phyloP scores from a whole-genome alignment of 2,797 vertebrate genomes.

The Huso huso region DNA sequence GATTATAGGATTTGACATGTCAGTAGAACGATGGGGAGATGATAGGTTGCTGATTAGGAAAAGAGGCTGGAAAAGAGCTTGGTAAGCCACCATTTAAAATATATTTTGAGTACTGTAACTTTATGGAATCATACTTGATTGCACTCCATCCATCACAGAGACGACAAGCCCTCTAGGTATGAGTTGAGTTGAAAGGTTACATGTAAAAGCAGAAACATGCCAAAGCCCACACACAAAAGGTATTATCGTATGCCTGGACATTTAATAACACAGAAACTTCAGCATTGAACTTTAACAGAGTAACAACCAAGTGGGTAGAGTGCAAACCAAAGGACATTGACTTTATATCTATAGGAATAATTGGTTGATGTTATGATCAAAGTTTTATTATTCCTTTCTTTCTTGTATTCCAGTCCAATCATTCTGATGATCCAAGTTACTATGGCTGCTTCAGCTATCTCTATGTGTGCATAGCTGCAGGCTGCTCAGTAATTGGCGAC shows the following conservation, averaged over 20 bases:
- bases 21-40: too few species aligned
- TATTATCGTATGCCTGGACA: too few species aligned
- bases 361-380: slow-evolving; percentile 1
- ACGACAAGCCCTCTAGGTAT: slow-evolving; percentile 34
- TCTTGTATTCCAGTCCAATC: neutral
- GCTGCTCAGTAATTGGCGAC: slow-evolving; percentile 55
- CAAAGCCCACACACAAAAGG: slow-evolving; percentile 23
- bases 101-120: slow-evolving; percentile 30
- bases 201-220: slow-evolving; percentile 39
- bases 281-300: slow-evolving; percentile 21
- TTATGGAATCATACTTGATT: slow-evolving; percentile 35
- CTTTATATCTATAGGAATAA: slow-evolving; percentile 12
- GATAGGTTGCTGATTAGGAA: too few species aligned
- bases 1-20: too few species aligned
- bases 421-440: slow-evolving; percentile 7
- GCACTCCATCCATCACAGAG: slow-evolving; percentile 29
- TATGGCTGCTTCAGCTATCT: neutral
- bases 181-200: slow-evolving; percentile 41
- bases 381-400: neutral
- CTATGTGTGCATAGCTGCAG: slow-evolving; percentile 32
- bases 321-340: slow-evolving; percentile 20
- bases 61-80: too few species aligned
- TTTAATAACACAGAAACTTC: slow-evolving; percentile 26
- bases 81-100: slow-evolving; percentile 16
- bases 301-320: slow-evolving; percentile 21